Percentiles rank a stretch among this genome's conserved stretches.
These are phyloP conservation scores for Seladonia tumulorum DNA, from an alignment of 2,888 invertebrate genomes.

Conservation along the genomic window DNA sequence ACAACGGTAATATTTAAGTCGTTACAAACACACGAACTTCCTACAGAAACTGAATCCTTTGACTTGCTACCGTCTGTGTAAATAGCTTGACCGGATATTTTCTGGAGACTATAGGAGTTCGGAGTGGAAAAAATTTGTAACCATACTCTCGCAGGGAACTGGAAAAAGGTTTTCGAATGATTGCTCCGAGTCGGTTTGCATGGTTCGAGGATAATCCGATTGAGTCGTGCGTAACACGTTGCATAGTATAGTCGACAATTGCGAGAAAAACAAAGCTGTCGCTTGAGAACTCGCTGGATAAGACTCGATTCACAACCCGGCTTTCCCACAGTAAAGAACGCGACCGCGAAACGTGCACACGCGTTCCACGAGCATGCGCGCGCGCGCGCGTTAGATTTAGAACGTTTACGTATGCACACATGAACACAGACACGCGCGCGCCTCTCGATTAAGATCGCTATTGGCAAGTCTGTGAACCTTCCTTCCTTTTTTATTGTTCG, in stretches of 20 bases:
- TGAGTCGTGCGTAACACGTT: background rate
- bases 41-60: no score
- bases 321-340: conserved; percentile 65
- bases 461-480: conserved; percentile 54
- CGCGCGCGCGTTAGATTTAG: conserved; percentile 11
- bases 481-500: conserved; percentile 48
- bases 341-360: conserved; percentile 1
- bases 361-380: background rate
- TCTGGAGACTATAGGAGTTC: no score
- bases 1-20: no score
- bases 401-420: conserved; percentile 22
- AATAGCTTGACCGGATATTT: no score
- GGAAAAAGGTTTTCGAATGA: no score
- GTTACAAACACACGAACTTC: no score
- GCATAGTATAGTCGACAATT: background rate
- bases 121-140: no score
- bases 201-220: background rate
- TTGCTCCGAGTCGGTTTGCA: background rate
- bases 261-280: conserved; percentile 38
- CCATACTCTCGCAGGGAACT: no score
- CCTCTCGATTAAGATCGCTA: conserved; percentile 52
- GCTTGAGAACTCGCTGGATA: conserved; percentile 48
- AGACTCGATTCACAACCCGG: conserved; percentile 56
- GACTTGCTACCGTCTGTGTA: no score
- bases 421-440: background rate